These are phyloP conservation scores for Trachymyrmex septentrionalis DNA, from an alignment of 1,140 invertebrate genomes.

Conservation along the genomic window DNA sequence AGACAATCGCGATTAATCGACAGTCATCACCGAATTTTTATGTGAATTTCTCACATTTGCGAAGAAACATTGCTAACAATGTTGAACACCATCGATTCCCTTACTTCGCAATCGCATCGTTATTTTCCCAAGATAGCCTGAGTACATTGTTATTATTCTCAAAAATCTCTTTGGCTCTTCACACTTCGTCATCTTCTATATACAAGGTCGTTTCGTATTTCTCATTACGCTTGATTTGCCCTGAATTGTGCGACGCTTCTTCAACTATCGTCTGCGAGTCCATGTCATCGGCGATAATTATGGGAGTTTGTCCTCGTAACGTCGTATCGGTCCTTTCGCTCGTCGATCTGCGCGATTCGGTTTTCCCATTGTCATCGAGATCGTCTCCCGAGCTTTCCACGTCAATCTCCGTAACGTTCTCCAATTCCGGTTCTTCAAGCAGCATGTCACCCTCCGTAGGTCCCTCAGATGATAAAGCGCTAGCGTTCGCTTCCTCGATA, in stretches of 20 bases:
- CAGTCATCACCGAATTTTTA: neutral
- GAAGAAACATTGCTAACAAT: neutral
- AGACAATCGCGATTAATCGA: conserved; percentile 19
- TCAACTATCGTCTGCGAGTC: conserved; percentile 21
- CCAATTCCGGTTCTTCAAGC: conserved; percentile 83
- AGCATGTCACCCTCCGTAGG: conserved; percentile 78
- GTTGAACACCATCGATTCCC: neutral
- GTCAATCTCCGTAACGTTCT: conserved; percentile 79
- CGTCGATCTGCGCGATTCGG: no score
- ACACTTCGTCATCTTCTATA: conserved; percentile 63
- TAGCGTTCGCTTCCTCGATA: conserved; percentile 73
- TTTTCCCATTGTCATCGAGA: conserved; percentile 33
- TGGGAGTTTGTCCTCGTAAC: neutral
- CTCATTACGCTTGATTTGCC: neutral
- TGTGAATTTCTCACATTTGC: neutral
- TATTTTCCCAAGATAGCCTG: neutral
- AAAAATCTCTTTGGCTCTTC: neutral
- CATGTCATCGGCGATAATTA: neutral
- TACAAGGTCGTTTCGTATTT: conserved; percentile 51
- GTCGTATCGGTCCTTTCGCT: neutral
- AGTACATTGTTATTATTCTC: neutral
- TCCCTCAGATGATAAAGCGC: conserved; percentile 69
- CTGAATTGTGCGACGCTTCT: neutral
- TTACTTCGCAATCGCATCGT: neutral
- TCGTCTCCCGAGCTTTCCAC: conserved; percentile 64